phyloP scores from a whole-genome alignment of 1,140 invertebrate species.

The Harpegnathos saltator region DNA sequence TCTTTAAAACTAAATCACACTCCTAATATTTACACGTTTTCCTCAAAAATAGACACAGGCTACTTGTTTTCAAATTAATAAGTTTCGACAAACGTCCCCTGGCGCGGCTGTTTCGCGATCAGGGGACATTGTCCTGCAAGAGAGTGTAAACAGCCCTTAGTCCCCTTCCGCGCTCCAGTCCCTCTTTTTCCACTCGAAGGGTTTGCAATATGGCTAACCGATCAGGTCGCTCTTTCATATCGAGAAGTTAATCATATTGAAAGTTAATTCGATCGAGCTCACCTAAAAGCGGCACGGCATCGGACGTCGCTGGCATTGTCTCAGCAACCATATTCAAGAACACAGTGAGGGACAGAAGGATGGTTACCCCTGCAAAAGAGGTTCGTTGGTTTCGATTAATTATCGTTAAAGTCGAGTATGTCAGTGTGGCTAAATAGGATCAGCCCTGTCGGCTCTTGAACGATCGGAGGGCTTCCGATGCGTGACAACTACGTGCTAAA shows the following conservation, averaged over 20 bases:
- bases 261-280: constrained; percentile 71
- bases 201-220: neutral
- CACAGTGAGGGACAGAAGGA: constrained; percentile 95
- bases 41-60: too few species aligned
- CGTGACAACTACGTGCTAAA: neutral
- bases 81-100: neutral
- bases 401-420: constrained; percentile 51
- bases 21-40: too few species aligned
- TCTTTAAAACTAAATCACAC: too few species aligned
- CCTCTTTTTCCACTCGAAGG: constrained; percentile 5
- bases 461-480: neutral
- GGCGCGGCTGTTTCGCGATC: neutral
- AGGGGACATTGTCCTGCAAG: neutral
- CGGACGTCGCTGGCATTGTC: constrained; percentile 94
- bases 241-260: constrained; percentile 36
- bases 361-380: constrained; percentile 91
- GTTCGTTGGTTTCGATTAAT: constrained; percentile 58
- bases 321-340: constrained; percentile 95
- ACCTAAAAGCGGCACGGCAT: constrained; percentile 95
- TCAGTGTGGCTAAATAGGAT: constrained; percentile 20
- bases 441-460: constrained; percentile 45
- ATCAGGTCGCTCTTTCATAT: constrained; percentile 20
- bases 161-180: neutral
- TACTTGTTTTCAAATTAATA: too few species aligned
- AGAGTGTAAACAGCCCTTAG: neutral